A percentile compares a stretch with the other conserved stretches of the same genome.
phyloP scores from a whole-genome alignment of 1,140 invertebrate species.

The Polyergus mexicanus region DNA sequence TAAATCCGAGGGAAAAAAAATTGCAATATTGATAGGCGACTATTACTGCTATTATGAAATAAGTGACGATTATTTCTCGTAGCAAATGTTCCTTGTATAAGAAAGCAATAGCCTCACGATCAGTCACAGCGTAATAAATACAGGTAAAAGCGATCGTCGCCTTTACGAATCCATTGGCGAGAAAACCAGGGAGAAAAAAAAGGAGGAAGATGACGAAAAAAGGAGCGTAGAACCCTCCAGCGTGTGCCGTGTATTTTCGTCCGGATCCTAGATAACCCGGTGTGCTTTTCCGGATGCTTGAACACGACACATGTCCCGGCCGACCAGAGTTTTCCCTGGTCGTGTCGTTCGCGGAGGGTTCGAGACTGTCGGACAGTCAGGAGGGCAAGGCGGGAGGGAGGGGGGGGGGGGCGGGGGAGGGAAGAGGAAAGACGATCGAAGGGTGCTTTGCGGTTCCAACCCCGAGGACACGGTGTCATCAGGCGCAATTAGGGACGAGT shows the following conservation, averaged over 20 bases:
- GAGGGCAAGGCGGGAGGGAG: too few species aligned
- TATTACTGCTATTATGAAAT: background rate
- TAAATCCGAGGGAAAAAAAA: background rate
- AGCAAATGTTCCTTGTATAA: background rate
- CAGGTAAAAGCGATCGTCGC: slow-evolving; percentile 68
- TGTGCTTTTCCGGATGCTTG: slow-evolving; percentile 86
- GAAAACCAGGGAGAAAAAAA: slow-evolving; percentile 44
- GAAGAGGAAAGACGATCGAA: slow-evolving; percentile 33
- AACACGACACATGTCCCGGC: slow-evolving; percentile 82
- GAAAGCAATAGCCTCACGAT: background rate
- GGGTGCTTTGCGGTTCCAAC: slow-evolving; percentile 73
- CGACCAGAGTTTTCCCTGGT: slow-evolving; percentile 73
- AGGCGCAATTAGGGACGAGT: slow-evolving; percentile 82
- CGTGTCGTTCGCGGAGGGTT: slow-evolving; percentile 49
- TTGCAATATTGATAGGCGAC: background rate
- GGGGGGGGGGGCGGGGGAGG: background rate
- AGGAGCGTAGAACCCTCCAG: slow-evolving; percentile 51
- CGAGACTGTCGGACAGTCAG: background rate
- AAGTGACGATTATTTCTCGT: background rate
- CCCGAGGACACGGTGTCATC: slow-evolving; percentile 80
- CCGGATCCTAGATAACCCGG: slow-evolving; percentile 77
- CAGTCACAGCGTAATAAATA: slow-evolving; percentile 54
- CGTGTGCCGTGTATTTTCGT: slow-evolving; percentile 74
- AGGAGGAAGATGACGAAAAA: background rate
- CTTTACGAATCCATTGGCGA: slow-evolving; percentile 14